Base-by-base conservation (phyloP, 2,888 invertebrate species). In the Orthosia gracilis region DNA sequence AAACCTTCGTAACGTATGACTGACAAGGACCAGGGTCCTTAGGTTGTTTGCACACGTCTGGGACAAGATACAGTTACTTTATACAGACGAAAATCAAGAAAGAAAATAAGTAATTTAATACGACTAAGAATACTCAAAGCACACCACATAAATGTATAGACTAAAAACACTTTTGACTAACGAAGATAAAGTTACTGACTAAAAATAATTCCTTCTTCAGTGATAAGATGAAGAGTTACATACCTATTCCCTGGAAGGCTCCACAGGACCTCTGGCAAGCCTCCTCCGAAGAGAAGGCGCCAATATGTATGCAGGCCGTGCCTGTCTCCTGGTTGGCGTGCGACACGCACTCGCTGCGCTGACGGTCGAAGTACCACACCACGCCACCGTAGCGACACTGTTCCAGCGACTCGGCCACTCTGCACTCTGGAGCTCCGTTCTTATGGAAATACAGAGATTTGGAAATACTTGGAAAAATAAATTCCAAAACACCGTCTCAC, bases 181-280 rank as follows among this genome's bases (percentile, higher is more conserved):
- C 40, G 40, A 40, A 0, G 9, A 40, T 40, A 40, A 40, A 9
- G 40, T 40, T 40, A 68, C 0, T 69, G 18, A 13, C 12, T 45
- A 40, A 40, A 9, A 7, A 40, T 40, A 40, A 1, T 40, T 40
- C 0, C 0, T 40, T 40, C 40, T 40, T 40, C 40, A 40, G 9
- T 9, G 9, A 7, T 40, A 18, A 45, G 3, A 61, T 26, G 13
- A 7, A 12, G 17, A 12, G 50, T 17, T 26, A 73, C 86, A 7
- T 77, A 87, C 87, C 77, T 0, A 87, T 96, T 85, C 97, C 97
- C 86, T 96, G 96, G 94, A 98, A 98, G 66, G 94, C 94, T 47
- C 98, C 98, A 87, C 98, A 98, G 69, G 97, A 97, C 71, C 98
- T 94, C 91, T 98, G 97, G 89, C 98, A 98, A 88, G 98, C 98